Conservation (phyloP, 2,888 invertebrate genomes). For the Trissonchulus sp. region DNA sequence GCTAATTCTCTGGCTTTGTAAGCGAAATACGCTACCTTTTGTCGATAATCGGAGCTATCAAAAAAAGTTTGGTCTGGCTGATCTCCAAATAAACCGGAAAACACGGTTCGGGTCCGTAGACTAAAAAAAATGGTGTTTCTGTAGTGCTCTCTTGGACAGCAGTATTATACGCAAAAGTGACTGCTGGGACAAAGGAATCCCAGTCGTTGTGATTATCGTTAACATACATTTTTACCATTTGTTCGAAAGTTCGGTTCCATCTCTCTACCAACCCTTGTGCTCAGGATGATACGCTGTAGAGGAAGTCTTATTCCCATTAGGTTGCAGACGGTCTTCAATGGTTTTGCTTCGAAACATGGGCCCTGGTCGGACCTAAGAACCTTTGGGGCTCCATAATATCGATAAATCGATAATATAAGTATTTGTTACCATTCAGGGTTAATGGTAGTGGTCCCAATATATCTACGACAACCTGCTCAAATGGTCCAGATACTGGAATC, state of each 20-base stretch:
- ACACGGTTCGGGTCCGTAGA: slow-evolving; percentile 21
- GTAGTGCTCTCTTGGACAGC: slow-evolving; percentile 27
- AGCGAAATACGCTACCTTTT: background rate
- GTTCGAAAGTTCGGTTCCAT: slow-evolving; percentile 33
- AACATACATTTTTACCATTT: slow-evolving; percentile 23
- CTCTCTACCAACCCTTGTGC: slow-evolving; percentile 35
- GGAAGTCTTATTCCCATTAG: background rate
- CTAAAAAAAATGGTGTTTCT: slow-evolving; percentile 26
- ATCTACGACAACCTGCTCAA: slow-evolving; percentile 39
- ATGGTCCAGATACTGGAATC: slow-evolving; percentile 33
- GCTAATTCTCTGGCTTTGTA: background rate
- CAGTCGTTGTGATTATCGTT: slow-evolving; percentile 28
- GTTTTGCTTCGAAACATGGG: background rate
- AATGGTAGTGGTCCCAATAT: slow-evolving; percentile 36
- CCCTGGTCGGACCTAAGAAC: slow-evolving; percentile 4
- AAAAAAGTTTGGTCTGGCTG: background rate
- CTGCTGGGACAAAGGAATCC: slow-evolving; percentile 33
- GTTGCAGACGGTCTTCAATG: background rate
- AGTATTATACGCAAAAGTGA: slow-evolving; percentile 33
- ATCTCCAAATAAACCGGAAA: slow-evolving; percentile 18
- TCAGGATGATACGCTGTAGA: slow-evolving; percentile 26
- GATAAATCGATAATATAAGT: slow-evolving; percentile 31
- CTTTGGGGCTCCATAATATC: background rate
- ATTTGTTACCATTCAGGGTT: slow-evolving; percentile 34
- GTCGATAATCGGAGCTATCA: background rate